Base-by-base conservation (phyloP, 2,888 invertebrate genomes). In the Clostera curtula region DNA sequence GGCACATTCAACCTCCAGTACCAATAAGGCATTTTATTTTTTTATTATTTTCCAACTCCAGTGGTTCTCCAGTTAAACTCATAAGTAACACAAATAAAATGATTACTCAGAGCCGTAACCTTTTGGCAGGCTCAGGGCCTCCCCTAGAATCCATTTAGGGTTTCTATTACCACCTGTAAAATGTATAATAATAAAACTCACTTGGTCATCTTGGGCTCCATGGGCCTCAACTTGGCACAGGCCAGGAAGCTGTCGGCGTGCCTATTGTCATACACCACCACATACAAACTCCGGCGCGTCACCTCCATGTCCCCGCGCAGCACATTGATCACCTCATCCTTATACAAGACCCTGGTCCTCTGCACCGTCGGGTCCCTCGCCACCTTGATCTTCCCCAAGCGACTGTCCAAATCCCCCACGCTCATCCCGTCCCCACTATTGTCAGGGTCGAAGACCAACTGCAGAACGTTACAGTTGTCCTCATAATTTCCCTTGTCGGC, bases 401-500 rank as follows among this genome's bases (percentile, higher is more conserved):
- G 87, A 2, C 77, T 73, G 45, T 93, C 93, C 36, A 96, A 69
- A 57, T 96, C 95, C 0, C 96, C 96, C 4, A 92, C 88, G 14
- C 90, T 89, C 61, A 88, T 86, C 0, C 89, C 89, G 7, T 85
- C 73, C 0, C 89, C 90, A 24, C 85, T 85, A 37, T 91, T 90
- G 37, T 91, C 88, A 0, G 95, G 95, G 77, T 96, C 93, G 53
- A 94, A 95, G 0, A 96, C 88, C 15, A 91, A 73, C 62, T 95
- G 94, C 4, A 96, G 76, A 34, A 93, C 91, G 64, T 96, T 92
- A 63, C 96, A 96, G 53, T 93, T 91, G 25, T 90, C 89, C 43
- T 91, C 90, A 7, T 88, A 86, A 36, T 89, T 86, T 25, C 90
- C 90, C 43, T 65, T 76, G 27, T 80, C 90, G 0, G 89, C 85